Base-by-base conservation (phyloP, 2,797 vertebrate genomes). In the Gymnopithys bicolor region DNA sequence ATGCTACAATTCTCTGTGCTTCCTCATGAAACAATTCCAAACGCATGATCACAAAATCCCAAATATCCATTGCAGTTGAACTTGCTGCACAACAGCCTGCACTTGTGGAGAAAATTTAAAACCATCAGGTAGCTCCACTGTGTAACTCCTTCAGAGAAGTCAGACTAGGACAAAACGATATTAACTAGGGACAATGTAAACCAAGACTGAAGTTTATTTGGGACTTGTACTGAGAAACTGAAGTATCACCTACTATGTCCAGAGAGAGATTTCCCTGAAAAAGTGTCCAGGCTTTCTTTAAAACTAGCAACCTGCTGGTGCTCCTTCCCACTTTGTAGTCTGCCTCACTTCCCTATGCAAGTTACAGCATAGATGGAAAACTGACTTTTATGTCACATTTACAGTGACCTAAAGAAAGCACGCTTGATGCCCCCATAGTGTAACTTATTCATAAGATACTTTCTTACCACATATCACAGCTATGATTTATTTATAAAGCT, bases 401-500 rank as follows among this genome's bases (percentile, higher is more conserved):
- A 56, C 6, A 4, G 22, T 24, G 64, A 80, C 70, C 56, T 63
- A 45, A 88, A 86, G 58, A 52, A 67, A 93, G 14, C 4, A 5
- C 27, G 37, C 46, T 71, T 67, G 46, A 91, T 58, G 41, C 41
- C 41, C 77, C 32, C 39, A 63, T 30, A 78, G 28, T 7, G 35
- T 62, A 68, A 68, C 27, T 84, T 79, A 81, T 77, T 33, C 3
- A 35, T 79, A 56, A 86, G 22, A 30, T 13, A 73, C 30, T 60
- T 51, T 79, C 22, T 18, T 56, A 58, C 41, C 35, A 63, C 0
- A 0, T 48, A 67, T 17, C 52, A 62, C 18, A 85, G 43, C n/a
- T 75, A 53, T 85, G n/a, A 93, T 52, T 92, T 84, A 92, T 87
- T 94, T 66, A 92, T 64, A 75, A 90, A 83, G 37, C 9, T 28